Percentiles rank a stretch among this genome's conserved stretches.
Evolutionary conservation across 2,888 invertebrate species (phyloP).

Genomic region (Celastrina argiolus): DNA sequence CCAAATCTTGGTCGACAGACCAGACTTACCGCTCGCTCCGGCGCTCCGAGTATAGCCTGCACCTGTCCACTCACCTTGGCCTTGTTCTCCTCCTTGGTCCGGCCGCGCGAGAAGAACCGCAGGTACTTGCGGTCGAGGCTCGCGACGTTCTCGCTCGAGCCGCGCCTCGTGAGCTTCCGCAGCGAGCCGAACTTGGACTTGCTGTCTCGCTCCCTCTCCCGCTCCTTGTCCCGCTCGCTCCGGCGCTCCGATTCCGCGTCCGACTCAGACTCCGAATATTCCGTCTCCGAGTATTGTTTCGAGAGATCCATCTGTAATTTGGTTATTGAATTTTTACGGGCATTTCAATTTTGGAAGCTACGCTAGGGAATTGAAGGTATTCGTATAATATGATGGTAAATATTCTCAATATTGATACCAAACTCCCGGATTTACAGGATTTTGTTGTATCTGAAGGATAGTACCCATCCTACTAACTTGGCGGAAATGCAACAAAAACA

Average conservation of each 20-base stretch:
- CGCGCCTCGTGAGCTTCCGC: conserved; percentile 80
- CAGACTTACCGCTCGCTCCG: too few species aligned
- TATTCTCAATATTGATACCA: too few species aligned
- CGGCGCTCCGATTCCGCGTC: conserved; percentile 50
- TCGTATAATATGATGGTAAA: too few species aligned
- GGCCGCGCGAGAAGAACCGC: conserved; percentile 66
- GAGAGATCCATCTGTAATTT: conserved; percentile 50
- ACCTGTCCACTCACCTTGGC: conserved; percentile 41
- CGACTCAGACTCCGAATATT: conserved; percentile 76
- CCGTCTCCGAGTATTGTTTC: conserved; percentile 78
- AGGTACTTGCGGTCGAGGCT: conserved; percentile 85
- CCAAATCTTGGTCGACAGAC: too few species aligned
- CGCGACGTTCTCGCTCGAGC: conserved; percentile 73
- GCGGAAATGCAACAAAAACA: too few species aligned
- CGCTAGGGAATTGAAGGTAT: too few species aligned
- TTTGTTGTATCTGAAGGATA: too few species aligned
- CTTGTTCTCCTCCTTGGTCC: conserved; percentile 69
- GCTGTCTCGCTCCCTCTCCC: conserved; percentile 49
- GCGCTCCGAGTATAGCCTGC: too few species aligned
- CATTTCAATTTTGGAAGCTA: too few species aligned
- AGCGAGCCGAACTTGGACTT: conserved; percentile 82
- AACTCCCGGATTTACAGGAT: too few species aligned
- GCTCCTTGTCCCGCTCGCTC: conserved; percentile 38
- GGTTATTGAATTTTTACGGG: neutral
- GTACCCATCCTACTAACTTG: too few species aligned